Evolutionary conservation across 2,113 vertebrate species (phyloP).

Genomic region (Natator depressus): DNA sequence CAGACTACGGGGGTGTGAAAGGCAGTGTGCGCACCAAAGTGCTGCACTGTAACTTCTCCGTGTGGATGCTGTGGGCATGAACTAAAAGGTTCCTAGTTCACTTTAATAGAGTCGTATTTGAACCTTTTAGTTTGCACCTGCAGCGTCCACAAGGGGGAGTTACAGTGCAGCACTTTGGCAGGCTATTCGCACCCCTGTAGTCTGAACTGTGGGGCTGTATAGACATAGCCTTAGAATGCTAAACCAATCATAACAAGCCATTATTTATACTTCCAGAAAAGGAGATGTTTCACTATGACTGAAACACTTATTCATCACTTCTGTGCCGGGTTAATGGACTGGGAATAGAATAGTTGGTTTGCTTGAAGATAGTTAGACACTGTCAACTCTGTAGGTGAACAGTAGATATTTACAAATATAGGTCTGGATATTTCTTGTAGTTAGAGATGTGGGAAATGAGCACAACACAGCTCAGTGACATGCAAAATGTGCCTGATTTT

Average conservation of each 20-base stretch:
- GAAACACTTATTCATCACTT: neutral
- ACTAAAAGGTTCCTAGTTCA: neutral
- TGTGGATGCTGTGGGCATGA: neutral
- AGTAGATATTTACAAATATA: neutral
- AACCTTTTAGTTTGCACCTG: neutral
- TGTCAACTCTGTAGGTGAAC: neutral
- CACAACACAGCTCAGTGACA: slow-evolving; percentile 4
- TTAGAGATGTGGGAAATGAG: slow-evolving; percentile 30
- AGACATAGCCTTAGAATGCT: neutral
- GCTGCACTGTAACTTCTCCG: neutral
- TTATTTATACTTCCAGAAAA: neutral
- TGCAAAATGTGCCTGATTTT: slow-evolving; percentile 33
- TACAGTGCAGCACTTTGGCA: neutral
- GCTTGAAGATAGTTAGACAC: slow-evolving; percentile 1
- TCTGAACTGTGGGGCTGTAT: neutral
- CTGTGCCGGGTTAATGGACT: neutral
- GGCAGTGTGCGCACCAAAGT: neutral
- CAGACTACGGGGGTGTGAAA: neutral
- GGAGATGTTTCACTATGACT: neutral
- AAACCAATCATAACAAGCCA: neutral
- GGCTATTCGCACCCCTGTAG: neutral
- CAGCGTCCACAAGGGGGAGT: neutral
- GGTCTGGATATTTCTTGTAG: neutral
- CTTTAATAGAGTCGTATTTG: neutral
- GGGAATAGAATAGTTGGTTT: neutral